phyloP scores from a whole-genome alignment of 1,140 invertebrate genomes.

The Yoshiicerus persimilis region DNA sequence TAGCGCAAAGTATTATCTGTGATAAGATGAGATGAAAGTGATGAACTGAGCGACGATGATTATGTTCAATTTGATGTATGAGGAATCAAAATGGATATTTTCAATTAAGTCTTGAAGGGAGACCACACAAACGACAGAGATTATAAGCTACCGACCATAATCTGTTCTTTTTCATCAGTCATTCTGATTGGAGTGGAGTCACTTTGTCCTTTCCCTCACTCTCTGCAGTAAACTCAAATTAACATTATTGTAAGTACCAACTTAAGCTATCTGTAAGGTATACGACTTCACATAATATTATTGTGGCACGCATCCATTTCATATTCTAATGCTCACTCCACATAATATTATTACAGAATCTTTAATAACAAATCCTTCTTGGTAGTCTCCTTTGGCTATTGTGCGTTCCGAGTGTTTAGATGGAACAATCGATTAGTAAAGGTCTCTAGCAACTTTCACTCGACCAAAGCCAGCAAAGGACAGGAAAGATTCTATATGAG shows the following conservation, averaged over 20 bases:
- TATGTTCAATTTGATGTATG: constrained; percentile 21
- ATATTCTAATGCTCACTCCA: neutral
- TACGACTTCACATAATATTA: neutral
- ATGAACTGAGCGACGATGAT: neutral
- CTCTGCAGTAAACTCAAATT: neutral
- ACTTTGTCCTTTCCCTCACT: neutral
- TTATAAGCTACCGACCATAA: constrained; percentile 32
- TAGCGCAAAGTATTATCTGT: neutral
- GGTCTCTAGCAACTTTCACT: no score
- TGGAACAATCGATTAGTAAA: no score
- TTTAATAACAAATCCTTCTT: no score
- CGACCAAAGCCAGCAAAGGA: no score
- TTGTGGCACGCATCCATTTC: neutral
- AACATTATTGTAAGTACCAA: neutral
- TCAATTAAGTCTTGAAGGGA: constrained; percentile 40
- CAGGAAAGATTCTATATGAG: no score
- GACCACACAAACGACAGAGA: constrained; percentile 40
- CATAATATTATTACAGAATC: neutral
- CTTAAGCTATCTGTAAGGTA: neutral
- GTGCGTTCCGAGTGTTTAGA: no score
- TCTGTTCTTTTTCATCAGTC: constrained; percentile 34
- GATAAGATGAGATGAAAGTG: neutral
- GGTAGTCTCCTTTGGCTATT: no score
- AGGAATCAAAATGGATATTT: constrained; percentile 41
- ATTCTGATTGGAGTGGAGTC: neutral